Evolutionary conservation across 92 coral and sea anemone species (phyloP).

Genomic region (Porites rus): DNA sequence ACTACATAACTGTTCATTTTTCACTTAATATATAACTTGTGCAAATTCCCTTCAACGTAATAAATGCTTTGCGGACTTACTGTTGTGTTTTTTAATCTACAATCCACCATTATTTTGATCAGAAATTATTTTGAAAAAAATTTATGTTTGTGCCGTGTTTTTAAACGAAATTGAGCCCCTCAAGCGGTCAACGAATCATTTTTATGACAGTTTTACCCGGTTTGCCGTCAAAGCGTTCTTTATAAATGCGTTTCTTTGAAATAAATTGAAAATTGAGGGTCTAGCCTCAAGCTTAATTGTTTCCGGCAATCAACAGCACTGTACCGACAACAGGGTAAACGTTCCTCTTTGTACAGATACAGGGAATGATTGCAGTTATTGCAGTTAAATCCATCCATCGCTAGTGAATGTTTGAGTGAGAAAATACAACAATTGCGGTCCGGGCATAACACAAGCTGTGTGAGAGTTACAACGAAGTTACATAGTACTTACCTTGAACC

Average conservation of each 20-base stretch:
- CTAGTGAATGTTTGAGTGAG: not conserved
- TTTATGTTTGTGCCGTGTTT: not conserved
- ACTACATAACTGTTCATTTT: no score
- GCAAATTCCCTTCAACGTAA: no score
- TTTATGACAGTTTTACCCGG: not conserved
- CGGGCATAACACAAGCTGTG: not conserved
- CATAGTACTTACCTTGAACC: not conserved
- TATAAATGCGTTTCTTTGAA: not conserved
- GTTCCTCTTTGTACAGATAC: not conserved
- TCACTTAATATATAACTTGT: no score
- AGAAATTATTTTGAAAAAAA: not conserved
- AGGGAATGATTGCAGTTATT: not conserved
- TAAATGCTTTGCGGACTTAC: no score
- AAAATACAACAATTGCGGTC: not conserved
- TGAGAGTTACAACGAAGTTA: not conserved
- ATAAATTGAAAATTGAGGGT: not conserved
- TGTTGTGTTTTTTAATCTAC: no score
- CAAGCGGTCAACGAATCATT: not conserved
- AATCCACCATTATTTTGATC: no score
- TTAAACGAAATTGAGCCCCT: not conserved
- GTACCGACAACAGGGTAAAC: not conserved
- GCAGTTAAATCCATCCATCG: not conserved
- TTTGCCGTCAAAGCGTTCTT: no score
- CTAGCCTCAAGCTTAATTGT: constrained; percentile 4
- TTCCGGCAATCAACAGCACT: not conserved